phyloP scores from a whole-genome alignment of 1,140 invertebrate genomes.

The Drosophila rhopaloa region DNA sequence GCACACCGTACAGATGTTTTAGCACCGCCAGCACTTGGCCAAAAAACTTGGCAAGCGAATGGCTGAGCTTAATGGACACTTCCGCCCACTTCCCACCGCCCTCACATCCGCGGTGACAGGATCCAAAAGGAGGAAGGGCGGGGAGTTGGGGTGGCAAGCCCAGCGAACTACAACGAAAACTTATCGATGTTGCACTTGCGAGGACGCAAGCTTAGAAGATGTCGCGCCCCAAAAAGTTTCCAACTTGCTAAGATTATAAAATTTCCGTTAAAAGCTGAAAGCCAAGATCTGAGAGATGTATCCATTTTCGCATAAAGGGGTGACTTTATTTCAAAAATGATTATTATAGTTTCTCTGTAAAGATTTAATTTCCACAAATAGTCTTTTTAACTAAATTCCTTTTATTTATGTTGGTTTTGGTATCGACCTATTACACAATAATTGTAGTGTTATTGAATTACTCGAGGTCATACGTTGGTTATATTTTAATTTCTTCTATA shows the following conservation, averaged over 20 bases:
- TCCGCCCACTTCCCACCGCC: background rate
- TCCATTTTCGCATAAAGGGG: background rate
- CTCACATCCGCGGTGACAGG: slow-evolving; percentile 36
- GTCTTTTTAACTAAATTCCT: too few relatives aligned
- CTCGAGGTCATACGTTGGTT: too few relatives aligned
- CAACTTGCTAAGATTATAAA: slow-evolving; percentile 54
- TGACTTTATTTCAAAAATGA: too few relatives aligned
- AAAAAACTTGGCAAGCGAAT: slow-evolving; percentile 54
- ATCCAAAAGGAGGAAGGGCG: slow-evolving; percentile 1
- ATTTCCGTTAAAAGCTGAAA: slow-evolving; percentile 64
- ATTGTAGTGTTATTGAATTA: too few relatives aligned
- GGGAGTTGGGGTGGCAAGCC: slow-evolving; percentile 13
- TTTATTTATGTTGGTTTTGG: too few relatives aligned
- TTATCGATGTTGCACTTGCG: slow-evolving; percentile 75
- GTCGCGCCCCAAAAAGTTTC: slow-evolving; percentile 31
- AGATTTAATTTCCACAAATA: too few relatives aligned
- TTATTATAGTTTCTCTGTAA: too few relatives aligned
- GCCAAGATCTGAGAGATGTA: slow-evolving; percentile 18
- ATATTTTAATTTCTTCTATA: too few relatives aligned
- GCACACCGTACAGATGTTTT: slow-evolving; percentile 73
- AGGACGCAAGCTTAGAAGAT: slow-evolving; percentile 47
- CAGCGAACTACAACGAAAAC: slow-evolving; percentile 58
- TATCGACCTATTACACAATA: too few relatives aligned
- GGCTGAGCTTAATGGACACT: slow-evolving; percentile 50
- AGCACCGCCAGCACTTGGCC: slow-evolving; percentile 59